Percentiles rank a stretch among this genome's conserved stretches.
Evolutionary conservation across 92 coral and sea anemone species (phyloP).

Genomic region (Metridium senile): DNA sequence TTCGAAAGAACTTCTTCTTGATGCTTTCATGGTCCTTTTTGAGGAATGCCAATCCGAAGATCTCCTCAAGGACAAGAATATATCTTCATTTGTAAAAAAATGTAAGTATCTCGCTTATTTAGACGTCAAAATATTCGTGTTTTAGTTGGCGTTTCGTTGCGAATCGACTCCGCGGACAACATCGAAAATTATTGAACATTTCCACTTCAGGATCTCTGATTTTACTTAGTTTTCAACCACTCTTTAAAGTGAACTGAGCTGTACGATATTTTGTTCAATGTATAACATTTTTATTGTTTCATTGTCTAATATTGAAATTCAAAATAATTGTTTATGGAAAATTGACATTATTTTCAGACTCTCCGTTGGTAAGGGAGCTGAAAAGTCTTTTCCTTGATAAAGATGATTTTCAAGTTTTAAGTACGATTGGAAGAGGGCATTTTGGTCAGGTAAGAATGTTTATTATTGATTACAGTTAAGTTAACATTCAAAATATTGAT

Average conservation of each 20-base stretch:
- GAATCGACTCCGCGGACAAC: too few species aligned
- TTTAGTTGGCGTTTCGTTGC: too few species aligned
- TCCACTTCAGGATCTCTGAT: too few species aligned
- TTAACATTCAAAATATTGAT: background rate
- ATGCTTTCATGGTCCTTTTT: conserved; percentile 86
- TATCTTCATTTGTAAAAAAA: conserved; percentile 83
- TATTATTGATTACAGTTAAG: background rate
- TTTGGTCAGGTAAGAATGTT: conserved; percentile 87
- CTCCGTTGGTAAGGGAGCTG: conserved; percentile 71
- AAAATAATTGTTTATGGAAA: background rate
- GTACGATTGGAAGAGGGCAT: conserved; percentile 96
- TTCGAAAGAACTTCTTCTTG: conserved; percentile 87
- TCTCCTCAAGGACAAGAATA: conserved; percentile 86
- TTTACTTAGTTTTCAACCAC: too few species aligned
- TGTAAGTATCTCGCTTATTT: conserved; percentile 59
- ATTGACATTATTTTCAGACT: conserved; percentile 37
- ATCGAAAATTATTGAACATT: background rate
- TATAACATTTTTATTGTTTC: too few species aligned
- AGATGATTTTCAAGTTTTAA: conserved; percentile 82
- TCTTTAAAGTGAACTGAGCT: too few species aligned
- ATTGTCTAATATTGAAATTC: too few species aligned
- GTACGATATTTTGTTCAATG: too few species aligned
- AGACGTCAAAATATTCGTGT: background rate
- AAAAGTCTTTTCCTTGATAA: conserved; percentile 72
- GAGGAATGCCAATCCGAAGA: conserved; percentile 86